Base-by-base conservation (phyloP, 2,113 vertebrate genomes). In the Rana temporaria region DNA sequence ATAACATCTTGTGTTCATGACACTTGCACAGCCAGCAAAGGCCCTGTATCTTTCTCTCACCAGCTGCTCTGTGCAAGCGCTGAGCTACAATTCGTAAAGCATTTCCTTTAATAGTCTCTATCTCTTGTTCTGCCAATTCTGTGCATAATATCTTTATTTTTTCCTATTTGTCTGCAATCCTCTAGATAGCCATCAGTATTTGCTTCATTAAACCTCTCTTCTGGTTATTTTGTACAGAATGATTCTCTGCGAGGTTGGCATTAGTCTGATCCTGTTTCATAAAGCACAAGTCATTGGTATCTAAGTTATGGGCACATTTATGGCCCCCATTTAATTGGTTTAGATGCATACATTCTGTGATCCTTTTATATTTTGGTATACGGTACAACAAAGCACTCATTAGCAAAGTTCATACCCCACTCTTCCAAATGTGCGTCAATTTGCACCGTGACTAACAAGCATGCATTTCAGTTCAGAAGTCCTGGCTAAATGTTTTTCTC, bases 191-290 rank as follows among this genome's bases (percentile, higher is more conserved):
- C 79, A 80, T 71, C 1, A 0, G 83, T 83, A 59, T 85, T 86
- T 87, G 85, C 87, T 90, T 90, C 90, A 87, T 90, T 89, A 92
- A 87, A 68, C 85, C 83, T 84, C 85, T 79, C 76, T 84, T 87
- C 81, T 62, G 67, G n/a, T 19, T 87, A 88, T 81, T 87, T 86
- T 79, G 85, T 82, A 78, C 22, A 80, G 84, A 85, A 84, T 83
- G 64, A 80, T 69, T 89, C 85, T 90, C 87, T 88, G 86, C 4
- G 19, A 79, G 0, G 0, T 30, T 5, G 20, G 26, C 48, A 32
- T 62, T 84, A 73, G 72, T 86, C 71, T 9, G 19, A 22, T 79
- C 74, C 81, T 73, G 84, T 63, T 79, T 72, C 74, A 78, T 78
- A 52, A 56, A 20, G 2, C 11, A 34, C 81, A 83, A 83, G 72